Evolutionary conservation across 1,140 invertebrate species (phyloP), one percentile per base, ranked within the genome.

Genomic region (Cyclargus thomasi): DNA sequence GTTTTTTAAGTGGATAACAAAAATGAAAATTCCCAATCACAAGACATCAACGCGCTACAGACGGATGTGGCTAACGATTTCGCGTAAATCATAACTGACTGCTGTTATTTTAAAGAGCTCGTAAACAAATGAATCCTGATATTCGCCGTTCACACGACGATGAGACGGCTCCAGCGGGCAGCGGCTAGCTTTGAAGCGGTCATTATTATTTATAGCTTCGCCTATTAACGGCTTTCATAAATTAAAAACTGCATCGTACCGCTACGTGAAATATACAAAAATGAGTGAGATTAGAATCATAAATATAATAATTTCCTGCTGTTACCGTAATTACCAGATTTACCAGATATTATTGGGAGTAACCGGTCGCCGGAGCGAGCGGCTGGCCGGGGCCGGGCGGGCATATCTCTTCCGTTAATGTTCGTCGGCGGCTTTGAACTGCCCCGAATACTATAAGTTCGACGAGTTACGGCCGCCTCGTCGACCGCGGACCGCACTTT

Each of bases 391-490:
- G 17, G 78, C 79, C 80, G 75, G 76, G 82, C 79, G 80, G 70
- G 74, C 78, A 82, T 88, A 85, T 88, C 81, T 88, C 83, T 85
- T 82, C 70, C 82, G 82, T 88, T 88, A 85, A 88, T 85, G 77
- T 78, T 71, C 77, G 80, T 80, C 83, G 85, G 83, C 80, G 62
- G 81, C 85, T 88, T 88, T 88, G 85, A 86, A 79, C 79, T 82
- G 83, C 70, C 79, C 85, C 79, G 83, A 88, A 88, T 86, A 88
- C 85, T 86, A 88, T 88, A 86, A 86, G 80, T 82, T 86, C 74
- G 74, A 75, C 75, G 76, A 86, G 76, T 86, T 88, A 88, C 74
- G 85, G 81, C 77, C 68, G 74, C 74, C 76, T 75, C 75, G 76
- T 74, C 67, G 29, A 29, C 29, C 68, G 71, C 73, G 74, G 74